Evolutionary conservation across 2,888 invertebrate species (phyloP), one percentile per base, ranked within the genome.

Genomic region (Pseudococcus viburni): DNA sequence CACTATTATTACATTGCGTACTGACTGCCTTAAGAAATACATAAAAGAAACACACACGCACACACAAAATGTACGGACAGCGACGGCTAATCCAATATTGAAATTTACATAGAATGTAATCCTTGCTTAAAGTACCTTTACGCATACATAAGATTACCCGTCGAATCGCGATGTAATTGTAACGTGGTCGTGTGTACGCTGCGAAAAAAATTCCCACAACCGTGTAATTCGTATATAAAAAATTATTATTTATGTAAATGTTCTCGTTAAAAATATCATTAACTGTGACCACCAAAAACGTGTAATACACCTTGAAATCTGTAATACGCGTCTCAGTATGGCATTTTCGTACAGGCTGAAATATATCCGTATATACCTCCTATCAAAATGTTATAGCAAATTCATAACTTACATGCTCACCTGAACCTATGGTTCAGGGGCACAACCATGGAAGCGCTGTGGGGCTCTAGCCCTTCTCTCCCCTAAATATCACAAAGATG

Each of bases 221-320:
- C 68, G 68, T 73, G 68, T 73, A 73, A 73, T 73, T 73, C 68
- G 68, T 73, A 33, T 33, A 73, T 33, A 33, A 22, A 73, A 68
- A 73, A 73, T 73, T 73, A 73, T 73, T 73, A 73, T 73, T 73
- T 73, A 73, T 73, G 68, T 73, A 33, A 73, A 73, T 73, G 26
- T 73, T 73, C 68, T 73, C 68, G 68, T 73, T 73, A 73, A 73
- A 73, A 73, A 33, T 17, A 33, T 33, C 26, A 73, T 73, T 26
- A 73, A 2, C 68, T 73, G 33, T 73, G 26, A 73, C 68, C 26
- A n/a, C n/a, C 68, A 73, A 73, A 73, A 59, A 59, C 59, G 59
- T n/a, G 68, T 73, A 73, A 73, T 73, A 73, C 33, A 73, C 68
- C 33, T 73, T 73, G n/a, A 73, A 73, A 73, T 73, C 26, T 26